Percentiles rank a stretch among this genome's conserved stretches.
Evolutionary conservation across 2,797 vertebrate genomes (phyloP).

Genomic region (Falco cherrug): DNA sequence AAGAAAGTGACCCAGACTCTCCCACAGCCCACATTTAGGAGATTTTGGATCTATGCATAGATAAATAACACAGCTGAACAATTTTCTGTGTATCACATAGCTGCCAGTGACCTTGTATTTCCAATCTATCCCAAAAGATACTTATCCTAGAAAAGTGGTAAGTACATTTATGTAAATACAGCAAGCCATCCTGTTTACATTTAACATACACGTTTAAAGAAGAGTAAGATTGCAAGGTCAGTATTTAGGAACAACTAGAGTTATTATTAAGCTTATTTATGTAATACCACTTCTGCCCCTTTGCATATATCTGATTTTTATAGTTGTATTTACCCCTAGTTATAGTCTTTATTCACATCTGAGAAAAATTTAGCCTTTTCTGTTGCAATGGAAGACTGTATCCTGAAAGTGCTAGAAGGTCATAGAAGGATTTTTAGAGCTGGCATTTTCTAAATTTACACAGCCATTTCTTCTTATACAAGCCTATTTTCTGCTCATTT

Average conservation of each 20-base stretch:
- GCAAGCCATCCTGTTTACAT: background rate
- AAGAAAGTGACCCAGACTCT: background rate
- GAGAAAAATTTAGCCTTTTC: conserved; percentile 16
- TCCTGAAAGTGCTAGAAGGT: background rate
- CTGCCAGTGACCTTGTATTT: background rate
- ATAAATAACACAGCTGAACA: background rate
- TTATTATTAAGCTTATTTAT: conserved; percentile 11
- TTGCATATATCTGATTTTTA: background rate
- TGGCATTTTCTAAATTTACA: conserved; percentile 26
- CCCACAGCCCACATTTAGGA: background rate
- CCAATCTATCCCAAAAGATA: background rate
- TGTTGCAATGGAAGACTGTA: background rate
- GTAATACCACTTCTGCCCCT: background rate
- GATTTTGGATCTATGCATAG: background rate
- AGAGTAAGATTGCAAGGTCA: background rate
- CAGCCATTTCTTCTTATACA: background rate
- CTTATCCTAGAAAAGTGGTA: background rate
- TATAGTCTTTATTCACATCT: background rate
- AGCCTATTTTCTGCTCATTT: conserved; percentile 33
- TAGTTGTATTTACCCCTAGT: background rate
- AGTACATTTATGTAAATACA: background rate
- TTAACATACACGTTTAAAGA: background rate
- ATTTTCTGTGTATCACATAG: background rate
- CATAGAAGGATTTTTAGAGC: conserved; percentile 13
- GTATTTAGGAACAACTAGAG: background rate